Evolutionary conservation across 1,140 invertebrate genomes (phyloP).

Genomic region (Temnothorax longispinosus): DNA sequence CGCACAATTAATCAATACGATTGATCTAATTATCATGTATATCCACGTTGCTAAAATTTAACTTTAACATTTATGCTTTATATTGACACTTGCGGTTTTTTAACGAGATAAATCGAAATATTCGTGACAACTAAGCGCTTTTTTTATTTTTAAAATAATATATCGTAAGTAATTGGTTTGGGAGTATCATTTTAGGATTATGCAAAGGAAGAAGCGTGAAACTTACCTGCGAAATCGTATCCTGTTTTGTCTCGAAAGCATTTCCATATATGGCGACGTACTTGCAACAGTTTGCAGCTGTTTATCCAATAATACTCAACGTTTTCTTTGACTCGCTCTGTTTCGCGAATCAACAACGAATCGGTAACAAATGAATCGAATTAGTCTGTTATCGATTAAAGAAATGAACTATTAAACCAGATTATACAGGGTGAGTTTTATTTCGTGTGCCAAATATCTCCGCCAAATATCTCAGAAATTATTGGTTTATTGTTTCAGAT

Average conservation of each 20-base stretch:
- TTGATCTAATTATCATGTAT: not conserved
- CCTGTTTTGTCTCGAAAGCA: not conserved
- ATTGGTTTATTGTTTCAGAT: no score
- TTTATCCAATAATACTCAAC: slow-evolving; percentile 9
- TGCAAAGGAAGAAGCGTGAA: not conserved
- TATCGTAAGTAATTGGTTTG: not conserved
- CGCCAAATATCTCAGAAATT: no score
- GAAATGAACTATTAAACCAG: no score
- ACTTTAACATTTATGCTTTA: not conserved
- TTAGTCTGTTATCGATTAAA: slow-evolving; percentile 13
- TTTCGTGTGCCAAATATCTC: no score
- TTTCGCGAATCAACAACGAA: not conserved
- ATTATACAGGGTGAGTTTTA: no score
- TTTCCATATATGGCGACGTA: not conserved
- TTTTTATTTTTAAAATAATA: not conserved
- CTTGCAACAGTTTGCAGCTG: not conserved
- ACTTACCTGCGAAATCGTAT: no score
- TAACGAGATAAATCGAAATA: not conserved
- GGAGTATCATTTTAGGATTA: not conserved
- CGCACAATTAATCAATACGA: not conserved
- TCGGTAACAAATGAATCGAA: not conserved
- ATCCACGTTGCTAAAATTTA: not conserved
- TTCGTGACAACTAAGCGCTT: not conserved
- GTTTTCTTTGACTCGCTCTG: slow-evolving; percentile 25
- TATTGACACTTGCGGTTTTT: not conserved